Conservation (phyloP, 2,888 invertebrate genomes). For the Pandemis corylana region DNA sequence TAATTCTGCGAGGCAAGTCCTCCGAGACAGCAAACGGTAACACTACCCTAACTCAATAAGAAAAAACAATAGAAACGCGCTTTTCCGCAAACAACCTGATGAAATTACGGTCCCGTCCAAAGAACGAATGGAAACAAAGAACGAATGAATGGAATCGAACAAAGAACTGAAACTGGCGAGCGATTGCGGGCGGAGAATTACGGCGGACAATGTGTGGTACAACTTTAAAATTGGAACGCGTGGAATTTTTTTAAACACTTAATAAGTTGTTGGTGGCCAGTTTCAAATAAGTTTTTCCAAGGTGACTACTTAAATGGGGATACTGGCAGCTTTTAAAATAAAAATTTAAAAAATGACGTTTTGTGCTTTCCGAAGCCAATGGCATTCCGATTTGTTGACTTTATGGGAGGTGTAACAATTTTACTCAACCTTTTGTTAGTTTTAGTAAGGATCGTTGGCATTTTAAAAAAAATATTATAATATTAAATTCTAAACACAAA, state of each 20-base stretch:
- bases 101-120: constrained; percentile 38
- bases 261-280: not conserved
- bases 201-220: constrained; percentile 19
- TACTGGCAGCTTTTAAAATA: not conserved
- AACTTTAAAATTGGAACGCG: constrained; percentile 30
- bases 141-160: constrained; percentile 39
- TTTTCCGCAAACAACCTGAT: constrained; percentile 40
- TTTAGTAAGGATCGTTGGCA: too few relatives aligned
- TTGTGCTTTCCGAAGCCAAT: not conserved
- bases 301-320: not conserved
- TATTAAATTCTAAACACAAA: too few relatives aligned
- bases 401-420: too few relatives aligned
- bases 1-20: constrained; percentile 3
- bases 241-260: not conserved
- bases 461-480: too few relatives aligned
- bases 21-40: constrained; percentile 33
- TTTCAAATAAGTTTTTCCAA: not conserved
- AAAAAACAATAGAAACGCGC: constrained; percentile 39
- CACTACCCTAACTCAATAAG: constrained; percentile 37
- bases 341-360: too few relatives aligned
- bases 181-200: constrained; percentile 22
- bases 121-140: constrained; percentile 41
- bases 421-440: too few relatives aligned
- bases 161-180: constrained; percentile 34
- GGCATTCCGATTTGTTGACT: too few relatives aligned